These are phyloP conservation scores for Alloplasta piceator DNA, from an alignment of 2,888 invertebrate species.

Conservation along the genomic window DNA sequence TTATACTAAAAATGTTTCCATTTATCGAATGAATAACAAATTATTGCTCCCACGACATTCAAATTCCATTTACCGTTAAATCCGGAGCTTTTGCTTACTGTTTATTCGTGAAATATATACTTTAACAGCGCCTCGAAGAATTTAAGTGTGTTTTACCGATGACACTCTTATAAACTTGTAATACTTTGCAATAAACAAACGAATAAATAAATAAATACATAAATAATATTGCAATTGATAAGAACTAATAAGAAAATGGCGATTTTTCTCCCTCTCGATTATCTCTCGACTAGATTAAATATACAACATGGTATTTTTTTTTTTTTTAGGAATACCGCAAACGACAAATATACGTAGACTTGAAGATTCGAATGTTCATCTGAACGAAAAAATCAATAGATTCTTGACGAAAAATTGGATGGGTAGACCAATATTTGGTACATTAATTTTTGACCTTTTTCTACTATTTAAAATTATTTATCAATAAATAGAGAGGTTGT, in stretches of 20 bases:
- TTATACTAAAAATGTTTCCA: conserved; percentile 5
- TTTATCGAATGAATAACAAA: conserved; percentile 15
- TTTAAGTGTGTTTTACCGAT: not conserved
- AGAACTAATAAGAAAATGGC: conserved; percentile 32
- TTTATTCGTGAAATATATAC: not conserved
- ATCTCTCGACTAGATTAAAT: conserved; percentile 43
- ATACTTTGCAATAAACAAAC: conserved; percentile 23
- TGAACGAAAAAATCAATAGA: too few relatives aligned
- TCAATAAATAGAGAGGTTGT: too few relatives aligned
- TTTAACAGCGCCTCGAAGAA: not conserved
- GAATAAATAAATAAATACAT: conserved; percentile 41
- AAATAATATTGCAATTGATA: conserved; percentile 25
- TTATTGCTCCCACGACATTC: conserved; percentile 43
- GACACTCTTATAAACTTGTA: not conserved
- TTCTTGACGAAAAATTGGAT: too few relatives aligned
- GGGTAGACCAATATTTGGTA: too few relatives aligned
- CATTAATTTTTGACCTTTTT: too few relatives aligned
- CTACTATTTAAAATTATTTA: too few relatives aligned
- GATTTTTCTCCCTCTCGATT: conserved; percentile 22
- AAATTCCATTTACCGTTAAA: not conserved
- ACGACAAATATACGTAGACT: conserved; percentile 9
- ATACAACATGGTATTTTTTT: not conserved
- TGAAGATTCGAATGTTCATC: too few relatives aligned
- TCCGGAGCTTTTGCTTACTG: too few relatives aligned
- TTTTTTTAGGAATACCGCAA: not conserved